Conservation (phyloP, 2,797 vertebrate species). For the Falco cherrug region DNA sequence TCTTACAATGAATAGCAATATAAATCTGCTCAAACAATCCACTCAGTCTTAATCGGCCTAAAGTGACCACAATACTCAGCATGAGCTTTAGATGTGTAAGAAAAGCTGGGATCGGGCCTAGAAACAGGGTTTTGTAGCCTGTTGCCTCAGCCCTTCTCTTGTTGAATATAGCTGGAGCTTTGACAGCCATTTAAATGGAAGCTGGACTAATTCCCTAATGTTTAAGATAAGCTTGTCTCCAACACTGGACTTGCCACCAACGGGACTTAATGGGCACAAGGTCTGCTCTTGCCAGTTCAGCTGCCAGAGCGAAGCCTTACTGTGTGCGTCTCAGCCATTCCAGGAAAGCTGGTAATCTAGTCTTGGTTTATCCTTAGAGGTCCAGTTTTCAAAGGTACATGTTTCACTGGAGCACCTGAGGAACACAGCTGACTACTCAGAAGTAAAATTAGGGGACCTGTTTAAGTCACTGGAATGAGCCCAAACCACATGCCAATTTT, state of each 20-base stretch:
- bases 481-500: neutral
- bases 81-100: constrained; percentile 15
- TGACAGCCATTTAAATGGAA: constrained; percentile 42
- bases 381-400: neutral
- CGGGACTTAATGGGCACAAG: neutral
- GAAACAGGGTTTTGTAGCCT: constrained; percentile 38
- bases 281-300: neutral
- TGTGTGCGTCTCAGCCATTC: neutral
- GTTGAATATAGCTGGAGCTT: constrained; percentile 31
- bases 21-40: constrained; percentile 43
- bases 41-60: constrained; percentile 43
- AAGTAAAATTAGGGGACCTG: neutral
- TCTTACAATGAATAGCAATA: constrained; percentile 3
- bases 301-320: neutral
- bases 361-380: neutral
- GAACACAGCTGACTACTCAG: neutral
- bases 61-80: constrained; percentile 53
- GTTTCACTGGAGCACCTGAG: neutral
- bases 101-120: constrained; percentile 41
- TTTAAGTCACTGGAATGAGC: neutral
- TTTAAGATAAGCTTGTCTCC: constrained; percentile 29
- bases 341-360: neutral
- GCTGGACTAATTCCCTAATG: constrained; percentile 37
- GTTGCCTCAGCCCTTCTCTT: constrained; percentile 21
- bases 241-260: neutral